Conservation (phyloP, 1,140 invertebrate species). For the Neuroterus valhalla region DNA sequence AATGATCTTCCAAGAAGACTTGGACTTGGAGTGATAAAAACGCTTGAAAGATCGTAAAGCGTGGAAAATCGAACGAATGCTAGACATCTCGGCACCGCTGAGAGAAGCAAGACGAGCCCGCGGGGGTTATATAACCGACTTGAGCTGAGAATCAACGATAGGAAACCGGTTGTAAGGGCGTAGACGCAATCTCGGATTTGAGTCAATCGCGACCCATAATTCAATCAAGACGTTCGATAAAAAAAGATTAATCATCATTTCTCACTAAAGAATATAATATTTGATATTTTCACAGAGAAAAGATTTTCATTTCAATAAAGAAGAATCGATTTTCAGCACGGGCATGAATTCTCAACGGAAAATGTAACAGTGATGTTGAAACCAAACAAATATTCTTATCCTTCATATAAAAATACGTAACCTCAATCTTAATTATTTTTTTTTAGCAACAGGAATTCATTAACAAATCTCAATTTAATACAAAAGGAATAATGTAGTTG, state of each 20-base stretch:
- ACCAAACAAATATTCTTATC: no score
- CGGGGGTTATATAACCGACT: background rate
- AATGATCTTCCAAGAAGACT: constrained; percentile 14
- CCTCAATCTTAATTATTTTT: no score
- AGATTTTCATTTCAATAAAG: no score
- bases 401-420: no score
- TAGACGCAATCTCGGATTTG: background rate
- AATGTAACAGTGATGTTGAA: no score
- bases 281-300: no score
- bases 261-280: no score
- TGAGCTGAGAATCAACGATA: constrained; percentile 1
- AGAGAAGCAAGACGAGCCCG: constrained; percentile 1
- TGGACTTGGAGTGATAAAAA: constrained; percentile 25
- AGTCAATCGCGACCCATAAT: background rate
- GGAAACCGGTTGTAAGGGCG: constrained; percentile 25
- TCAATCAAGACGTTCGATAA: constrained; percentile 9
- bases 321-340: no score
- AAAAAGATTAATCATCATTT: constrained; percentile 6
- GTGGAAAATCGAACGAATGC: constrained; percentile 21
- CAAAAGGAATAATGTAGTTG: no score
- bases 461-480: no score
- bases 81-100: constrained; percentile 4
- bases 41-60: background rate
- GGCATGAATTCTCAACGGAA: no score
- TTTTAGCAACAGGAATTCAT: no score